A percentile compares a stretch with the other conserved stretches of the same genome.
Conservation (phyloP, 92 coral and sea anemone genomes). For the Palythoa heliodiscus region DNA sequence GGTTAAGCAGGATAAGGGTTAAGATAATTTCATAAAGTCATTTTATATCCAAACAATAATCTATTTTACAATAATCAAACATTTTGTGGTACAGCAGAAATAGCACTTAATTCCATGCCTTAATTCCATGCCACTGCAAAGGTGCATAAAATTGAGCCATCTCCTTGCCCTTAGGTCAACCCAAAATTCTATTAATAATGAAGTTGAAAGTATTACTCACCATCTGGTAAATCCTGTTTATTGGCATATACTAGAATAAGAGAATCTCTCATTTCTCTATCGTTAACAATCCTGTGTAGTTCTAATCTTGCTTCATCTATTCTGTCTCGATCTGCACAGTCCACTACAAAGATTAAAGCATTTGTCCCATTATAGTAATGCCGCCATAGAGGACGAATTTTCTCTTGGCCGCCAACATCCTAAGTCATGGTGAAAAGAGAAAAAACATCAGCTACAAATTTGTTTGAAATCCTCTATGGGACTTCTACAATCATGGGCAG, state of each 20-base stretch:
- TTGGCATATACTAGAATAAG: conserved; percentile 93
- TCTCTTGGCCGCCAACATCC: conserved; percentile 99
- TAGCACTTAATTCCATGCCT: background rate
- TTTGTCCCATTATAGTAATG: conserved; percentile 96
- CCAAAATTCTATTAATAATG: no score
- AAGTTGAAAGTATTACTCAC: conserved; percentile 51
- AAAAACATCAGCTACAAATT: background rate
- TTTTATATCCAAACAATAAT: no score
- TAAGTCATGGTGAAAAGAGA: conserved; percentile 10
- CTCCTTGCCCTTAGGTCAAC: no score
- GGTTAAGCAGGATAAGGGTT: no score
- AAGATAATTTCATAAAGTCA: no score
- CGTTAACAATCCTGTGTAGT: conserved; percentile 85
- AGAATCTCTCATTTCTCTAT: conserved; percentile 97
- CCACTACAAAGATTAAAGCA: conserved; percentile 93
- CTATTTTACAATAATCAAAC: no score
- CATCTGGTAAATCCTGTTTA: conserved; percentile 97
- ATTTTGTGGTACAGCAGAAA: background rate
- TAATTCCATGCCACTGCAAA: no score
- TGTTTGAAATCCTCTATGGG: background rate
- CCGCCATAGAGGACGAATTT: conserved; percentile 98
- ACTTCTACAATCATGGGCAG: background rate
- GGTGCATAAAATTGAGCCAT: no score
- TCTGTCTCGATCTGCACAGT: conserved; percentile 92
- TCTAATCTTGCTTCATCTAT: conserved; percentile 93